Percentiles rank a stretch among this genome's conserved stretches.
phyloP scores from a whole-genome alignment of 2,797 vertebrate genomes.

The Lycodopsis pacificus region DNA sequence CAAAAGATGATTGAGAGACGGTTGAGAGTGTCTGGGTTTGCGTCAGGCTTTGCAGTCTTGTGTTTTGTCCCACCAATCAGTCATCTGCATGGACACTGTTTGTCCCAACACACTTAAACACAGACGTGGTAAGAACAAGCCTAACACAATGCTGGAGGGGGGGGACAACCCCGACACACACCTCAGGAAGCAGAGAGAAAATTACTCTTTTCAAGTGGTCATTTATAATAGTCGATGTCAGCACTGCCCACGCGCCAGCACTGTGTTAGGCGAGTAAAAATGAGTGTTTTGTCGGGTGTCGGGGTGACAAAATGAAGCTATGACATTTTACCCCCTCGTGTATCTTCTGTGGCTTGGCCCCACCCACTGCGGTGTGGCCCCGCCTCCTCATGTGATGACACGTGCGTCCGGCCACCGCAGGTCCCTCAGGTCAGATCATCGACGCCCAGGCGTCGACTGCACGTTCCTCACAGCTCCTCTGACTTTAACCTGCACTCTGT shows the following conservation, averaged over 20 bases:
- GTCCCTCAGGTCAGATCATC: slow-evolving; percentile 83
- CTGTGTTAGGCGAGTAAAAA: slow-evolving; percentile 46
- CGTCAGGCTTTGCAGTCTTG: slow-evolving; percentile 49
- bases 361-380: slow-evolving; percentile 66
- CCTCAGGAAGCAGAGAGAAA: no score
- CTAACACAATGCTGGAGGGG: slow-evolving; percentile 37
- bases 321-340: slow-evolving; percentile 67
- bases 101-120: slow-evolving; percentile 18
- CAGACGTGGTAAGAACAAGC: slow-evolving; percentile 9
- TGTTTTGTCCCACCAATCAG: slow-evolving; percentile 59
- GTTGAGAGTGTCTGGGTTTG: slow-evolving; percentile 39
- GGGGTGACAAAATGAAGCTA: slow-evolving; percentile 44
- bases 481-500: slow-evolving; percentile 35
- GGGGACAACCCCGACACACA: slow-evolving; percentile 7
- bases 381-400: slow-evolving; percentile 67
- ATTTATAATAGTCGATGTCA: neutral
- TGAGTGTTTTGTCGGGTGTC: slow-evolving; percentile 19
- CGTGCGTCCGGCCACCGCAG: slow-evolving; percentile 67
- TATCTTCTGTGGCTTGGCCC: slow-evolving; percentile 69
- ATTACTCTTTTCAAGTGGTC: no score
- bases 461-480: slow-evolving; percentile 51
- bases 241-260: slow-evolving; percentile 33
- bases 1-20: neutral
- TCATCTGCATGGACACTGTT: slow-evolving; percentile 78
- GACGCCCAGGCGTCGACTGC: slow-evolving; percentile 58